Evolutionary conservation across 2,113 vertebrate species (phyloP), one percentile per base, ranked within the genome.

Genomic region (Salvator merianae): DNA sequence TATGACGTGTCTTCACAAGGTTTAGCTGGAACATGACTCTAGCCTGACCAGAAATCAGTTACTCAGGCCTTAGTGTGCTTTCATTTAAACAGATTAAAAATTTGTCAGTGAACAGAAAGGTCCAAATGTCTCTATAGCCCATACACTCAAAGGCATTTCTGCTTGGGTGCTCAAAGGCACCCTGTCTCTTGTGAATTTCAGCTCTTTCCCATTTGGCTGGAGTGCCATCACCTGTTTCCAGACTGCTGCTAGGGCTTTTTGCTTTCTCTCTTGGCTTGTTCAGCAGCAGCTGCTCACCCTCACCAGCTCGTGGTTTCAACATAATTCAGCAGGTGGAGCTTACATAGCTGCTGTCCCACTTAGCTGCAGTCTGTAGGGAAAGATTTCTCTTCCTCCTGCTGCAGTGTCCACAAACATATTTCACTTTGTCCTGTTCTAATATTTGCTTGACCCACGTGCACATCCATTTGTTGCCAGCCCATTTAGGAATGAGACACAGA

Each of bases 121-220:
- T 36, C 30, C 30, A 62, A 79, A 47, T 34, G 38, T 62, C 38
- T 38, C 62, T 43, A 55, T 36, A 38, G 26, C 77, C 30, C 22
- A 34, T 84, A n/a, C 34, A 18, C 65, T 72, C 76, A 34, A 72
- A 72, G 55, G 38, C 38, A 59, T 40, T 47, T 59, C 36, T 30
- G 9, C 20, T 1, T 13, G 30, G 68, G 73, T 34, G 62, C 63
- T 69, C 53, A n/a, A n/a, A 59, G 20, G 18, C 50, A 55, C 26
- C 82, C 30, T 73, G 26, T 53, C 77, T 55, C 36, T 71, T 79
- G 30, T 36, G 38, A 79, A n/a, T n/a, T n/a, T n/a, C n/a, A n/a
- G n/a, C 38, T 62, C 8, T 79, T 79, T 85, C 55, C 65, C 68
- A 30, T 63, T 72, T 79, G 76, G 55, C 68, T 72, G 38, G 53